Base-by-base conservation (phyloP, 23 tunicate species). In the Diplosoma virens region DNA sequence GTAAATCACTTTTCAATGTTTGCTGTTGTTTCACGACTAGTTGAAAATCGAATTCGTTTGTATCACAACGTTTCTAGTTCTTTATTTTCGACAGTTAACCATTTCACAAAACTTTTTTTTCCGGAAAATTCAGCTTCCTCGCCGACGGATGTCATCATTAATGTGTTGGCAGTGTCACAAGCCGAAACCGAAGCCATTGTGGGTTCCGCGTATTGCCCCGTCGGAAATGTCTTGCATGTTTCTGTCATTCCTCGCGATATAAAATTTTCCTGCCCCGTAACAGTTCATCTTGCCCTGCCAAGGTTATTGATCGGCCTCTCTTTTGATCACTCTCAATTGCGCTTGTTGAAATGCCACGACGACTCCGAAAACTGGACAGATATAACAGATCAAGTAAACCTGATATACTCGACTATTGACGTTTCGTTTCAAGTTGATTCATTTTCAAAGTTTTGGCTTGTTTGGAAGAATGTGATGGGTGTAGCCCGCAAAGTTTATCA, bases 381-480 rank as follows among this genome's bases (percentile, higher is more conserved):
- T 34, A 87, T 89, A 6, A 82, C 96, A 20, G 25, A 64, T 26
- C 30, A 34, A 22, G 81, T 82, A 33, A 54, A 72, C 6, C 29
- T 89, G 18, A 46, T 48, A 9, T 76, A 74, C 14, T 32, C 85
- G 9, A 64, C 85, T 29, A 70, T 78, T 1, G 85, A 83, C 71
- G 89, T 83, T 31, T 83, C 96, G 0, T 89, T 89, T 35, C 59
- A 46, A 59, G 77, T 79, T 47, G 30, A 83, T 14, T 68, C 85
- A 5, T 89, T 89, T 37, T 89, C 76, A 33, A 89, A 77, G 96
- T 89, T 71, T 59, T 60, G 76, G 55, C 27, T 83, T 16, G 89
- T 79, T 4, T 77, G 77, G 76, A 66, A 72, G 22, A 83, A 84
- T 37, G 63, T 89, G 1, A 22, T 69, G 30, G 96, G 89, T 14